These are phyloP conservation scores for Dasyurus viverrinus DNA, from an alignment of 2,113 vertebrate species.

Conservation along the genomic window DNA sequence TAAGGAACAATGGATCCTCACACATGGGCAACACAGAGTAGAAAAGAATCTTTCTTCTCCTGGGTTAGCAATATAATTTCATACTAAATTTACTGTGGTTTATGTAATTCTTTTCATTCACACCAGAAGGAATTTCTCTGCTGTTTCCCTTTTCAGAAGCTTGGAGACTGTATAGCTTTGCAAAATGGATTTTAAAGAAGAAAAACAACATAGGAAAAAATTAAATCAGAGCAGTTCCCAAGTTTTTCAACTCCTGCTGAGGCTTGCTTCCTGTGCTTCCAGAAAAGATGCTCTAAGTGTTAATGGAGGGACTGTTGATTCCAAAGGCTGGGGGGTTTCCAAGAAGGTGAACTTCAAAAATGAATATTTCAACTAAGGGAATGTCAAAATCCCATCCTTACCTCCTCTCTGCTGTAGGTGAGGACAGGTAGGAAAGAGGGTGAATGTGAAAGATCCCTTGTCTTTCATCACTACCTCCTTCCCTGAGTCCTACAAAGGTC, in stretches of 20 bases:
- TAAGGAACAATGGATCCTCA: constrained; percentile 51
- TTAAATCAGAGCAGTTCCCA: constrained; percentile 60
- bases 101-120: constrained; percentile 79
- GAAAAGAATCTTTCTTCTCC: constrained; percentile 71
- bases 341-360: constrained; percentile 23
- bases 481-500: constrained; percentile 14
- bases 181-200: constrained; percentile 69
- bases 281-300: constrained; percentile 39
- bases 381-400: background rate
- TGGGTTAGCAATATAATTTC: constrained; percentile 71
- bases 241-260: constrained; percentile 59
- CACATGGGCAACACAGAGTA: constrained; percentile 50
- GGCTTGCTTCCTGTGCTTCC: constrained; percentile 49
- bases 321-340: constrained; percentile 24
- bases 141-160: constrained; percentile 74
- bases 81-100: constrained; percentile 78
- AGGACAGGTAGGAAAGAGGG: background rate
- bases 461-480: background rate
- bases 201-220: constrained; percentile 68
- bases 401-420: background rate
- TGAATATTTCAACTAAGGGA: background rate
- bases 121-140: constrained; percentile 76
- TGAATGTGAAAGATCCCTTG: background rate
- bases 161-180: constrained; percentile 67
- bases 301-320: constrained; percentile 30